Percentiles rank a stretch among this genome's conserved stretches.
These are phyloP conservation scores for Sipunculus nudus DNA, from an alignment of 2,888 invertebrate genomes.

Conservation along the genomic window DNA sequence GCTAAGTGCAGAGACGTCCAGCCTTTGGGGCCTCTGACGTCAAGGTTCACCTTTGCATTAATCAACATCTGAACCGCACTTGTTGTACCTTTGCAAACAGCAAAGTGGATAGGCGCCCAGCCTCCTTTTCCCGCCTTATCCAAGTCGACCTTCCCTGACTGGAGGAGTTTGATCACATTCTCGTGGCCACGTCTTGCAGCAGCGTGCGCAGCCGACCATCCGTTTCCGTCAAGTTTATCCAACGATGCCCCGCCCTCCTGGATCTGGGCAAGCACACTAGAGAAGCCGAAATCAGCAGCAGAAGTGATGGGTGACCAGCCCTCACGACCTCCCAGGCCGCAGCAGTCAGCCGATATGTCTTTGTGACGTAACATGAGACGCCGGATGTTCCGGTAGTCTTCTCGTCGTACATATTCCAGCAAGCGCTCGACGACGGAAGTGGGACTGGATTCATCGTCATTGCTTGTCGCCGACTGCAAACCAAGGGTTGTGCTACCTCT, in stretches of 20 bases:
- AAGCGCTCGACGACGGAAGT: conserved; percentile 15
- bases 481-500: no score
- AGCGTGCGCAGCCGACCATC: conserved; percentile 26
- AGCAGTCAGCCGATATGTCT: conserved; percentile 4
- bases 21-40: conserved; percentile 23
- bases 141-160: conserved; percentile 8
- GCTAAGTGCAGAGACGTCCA: conserved; percentile 36
- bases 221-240: conserved; percentile 28
- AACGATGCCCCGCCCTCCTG: conserved; percentile 15
- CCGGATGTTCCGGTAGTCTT: conserved; percentile 29
- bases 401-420: conserved; percentile 28
- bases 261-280: conserved; percentile 14
- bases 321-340: not conserved
- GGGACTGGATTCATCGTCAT: conserved; percentile 10
- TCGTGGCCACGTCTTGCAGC: conserved; percentile 20
- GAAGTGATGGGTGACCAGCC: conserved; percentile 29
- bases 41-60: conserved; percentile 12
- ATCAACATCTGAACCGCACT: conserved; percentile 17
- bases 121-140: conserved; percentile 6
- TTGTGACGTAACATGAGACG: conserved; percentile 22
- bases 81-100: conserved; percentile 21
- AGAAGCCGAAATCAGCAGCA: conserved; percentile 29
- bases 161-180: conserved; percentile 11
- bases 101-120: conserved; percentile 28
- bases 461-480: no score